Evolutionary conservation across 2,888 invertebrate genomes (phyloP).

Genomic region (Trichopoda pennipes): DNA sequence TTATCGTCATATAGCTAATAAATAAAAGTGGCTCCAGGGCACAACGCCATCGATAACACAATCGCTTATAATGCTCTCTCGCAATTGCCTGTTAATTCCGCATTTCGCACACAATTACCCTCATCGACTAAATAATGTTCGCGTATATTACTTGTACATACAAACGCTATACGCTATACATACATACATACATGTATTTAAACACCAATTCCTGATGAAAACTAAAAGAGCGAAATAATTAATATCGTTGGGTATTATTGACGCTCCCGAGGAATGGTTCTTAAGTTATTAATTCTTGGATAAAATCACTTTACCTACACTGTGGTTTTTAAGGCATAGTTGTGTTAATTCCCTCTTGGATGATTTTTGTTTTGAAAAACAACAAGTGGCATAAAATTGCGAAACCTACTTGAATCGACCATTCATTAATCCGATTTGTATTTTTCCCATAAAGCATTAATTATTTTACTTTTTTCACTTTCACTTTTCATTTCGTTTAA

Average conservation of each 20-base stretch:
- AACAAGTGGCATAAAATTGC: no score
- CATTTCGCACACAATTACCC: conserved; percentile 68
- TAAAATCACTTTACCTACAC: no score
- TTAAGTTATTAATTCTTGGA: neutral
- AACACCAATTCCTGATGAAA: conserved; percentile 47
- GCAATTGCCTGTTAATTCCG: conserved; percentile 68
- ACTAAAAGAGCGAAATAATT: neutral
- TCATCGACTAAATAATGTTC: conserved; percentile 42
- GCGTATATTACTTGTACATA: neutral
- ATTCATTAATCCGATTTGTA: no score
- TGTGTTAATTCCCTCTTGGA: no score
- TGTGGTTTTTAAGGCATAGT: no score
- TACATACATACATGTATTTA: conserved; percentile 17
- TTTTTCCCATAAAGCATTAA: no score
- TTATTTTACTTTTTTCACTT: no score
- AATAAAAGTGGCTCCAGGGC: conserved; percentile 69
- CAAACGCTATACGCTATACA: no score
- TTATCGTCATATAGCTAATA: conserved; percentile 66
- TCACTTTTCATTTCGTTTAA: no score
- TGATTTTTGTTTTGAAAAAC: no score
- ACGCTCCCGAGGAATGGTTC: no score
- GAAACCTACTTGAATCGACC: no score
- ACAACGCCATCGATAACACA: conserved; percentile 79
- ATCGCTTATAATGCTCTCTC: conserved; percentile 68
- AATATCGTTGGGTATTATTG: neutral